Percentiles rank a stretch among this genome's conserved stretches.
These are phyloP conservation scores for Eublepharis macularius DNA, from an alignment of 2,113 vertebrate genomes.

Conservation along the genomic window DNA sequence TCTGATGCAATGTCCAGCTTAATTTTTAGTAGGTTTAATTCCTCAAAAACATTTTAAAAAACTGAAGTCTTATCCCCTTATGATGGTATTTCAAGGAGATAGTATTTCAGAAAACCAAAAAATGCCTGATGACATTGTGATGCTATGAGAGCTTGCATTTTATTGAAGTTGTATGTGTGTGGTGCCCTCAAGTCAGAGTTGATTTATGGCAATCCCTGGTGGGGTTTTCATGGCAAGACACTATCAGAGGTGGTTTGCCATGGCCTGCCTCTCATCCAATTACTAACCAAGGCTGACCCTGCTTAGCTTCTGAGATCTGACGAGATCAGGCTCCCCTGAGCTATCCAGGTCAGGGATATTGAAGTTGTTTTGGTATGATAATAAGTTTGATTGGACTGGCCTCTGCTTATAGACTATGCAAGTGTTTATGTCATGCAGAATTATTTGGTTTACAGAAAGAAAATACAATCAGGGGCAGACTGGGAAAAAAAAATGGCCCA, in stretches of 20 bases:
- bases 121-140: background rate
- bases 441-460: background rate
- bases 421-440: background rate
- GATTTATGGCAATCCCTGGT: too few species aligned
- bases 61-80: background rate
- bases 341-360: too few species aligned
- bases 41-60: background rate
- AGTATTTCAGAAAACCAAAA: background rate
- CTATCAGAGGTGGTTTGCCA: too few species aligned
- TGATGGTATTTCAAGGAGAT: background rate
- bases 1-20: background rate
- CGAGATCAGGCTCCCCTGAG: too few species aligned
- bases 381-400: background rate
- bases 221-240: too few species aligned
- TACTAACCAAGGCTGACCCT: too few species aligned
- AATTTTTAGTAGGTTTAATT: background rate
- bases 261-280: too few species aligned
- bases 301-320: too few species aligned
- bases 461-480: background rate
- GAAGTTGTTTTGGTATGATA: too few species aligned
- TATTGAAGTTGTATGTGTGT: too few species aligned
- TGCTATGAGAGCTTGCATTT: background rate
- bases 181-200: too few species aligned
- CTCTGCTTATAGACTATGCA: background rate
- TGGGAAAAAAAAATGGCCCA: too few species aligned